Conservation (phyloP, 2,888 invertebrate genomes). For the Cremastinae sp. region DNA sequence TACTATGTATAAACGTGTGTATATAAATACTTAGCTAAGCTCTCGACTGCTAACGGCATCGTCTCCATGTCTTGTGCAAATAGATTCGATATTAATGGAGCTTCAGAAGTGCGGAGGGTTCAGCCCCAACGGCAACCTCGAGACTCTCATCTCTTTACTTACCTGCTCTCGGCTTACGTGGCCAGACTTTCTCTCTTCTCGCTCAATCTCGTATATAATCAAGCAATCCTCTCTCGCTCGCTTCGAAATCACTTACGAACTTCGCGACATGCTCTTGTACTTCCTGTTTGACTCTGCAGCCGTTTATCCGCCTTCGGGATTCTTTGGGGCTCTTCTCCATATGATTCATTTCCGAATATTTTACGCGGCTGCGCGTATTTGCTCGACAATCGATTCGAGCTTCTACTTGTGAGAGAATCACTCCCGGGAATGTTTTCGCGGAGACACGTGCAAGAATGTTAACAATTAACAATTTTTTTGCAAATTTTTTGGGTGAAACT, state of each 20-base stretch:
- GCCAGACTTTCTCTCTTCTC: conserved; percentile 8
- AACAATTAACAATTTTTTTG: too few species aligned
- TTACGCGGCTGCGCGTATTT: background rate
- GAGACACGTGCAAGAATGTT: too few species aligned
- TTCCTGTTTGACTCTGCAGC: background rate
- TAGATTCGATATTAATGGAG: conserved; percentile 76
- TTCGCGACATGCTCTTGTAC: background rate
- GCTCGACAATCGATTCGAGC: too few species aligned
- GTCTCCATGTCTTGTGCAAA: conserved; percentile 67
- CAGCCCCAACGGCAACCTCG: conserved; percentile 31
- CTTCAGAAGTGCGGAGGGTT: conserved; percentile 51
- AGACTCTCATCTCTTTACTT: conserved; percentile 54
- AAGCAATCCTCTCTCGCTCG: background rate
- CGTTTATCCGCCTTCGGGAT: background rate
- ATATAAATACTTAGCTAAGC: conserved; percentile 51
- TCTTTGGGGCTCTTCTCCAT: background rate
- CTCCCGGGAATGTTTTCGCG: too few species aligned
- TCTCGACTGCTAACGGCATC: conserved; percentile 39
- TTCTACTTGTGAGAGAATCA: too few species aligned
- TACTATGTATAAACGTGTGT: conserved; percentile 13
- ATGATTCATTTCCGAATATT: background rate
- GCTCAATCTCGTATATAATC: conserved; percentile 3
- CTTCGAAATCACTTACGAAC: conserved; percentile 37
- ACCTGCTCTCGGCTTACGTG: conserved; percentile 51
- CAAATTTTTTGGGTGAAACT: too few species aligned